phyloP scores from a whole-genome alignment of 2,797 vertebrate species.

The Gorsachius magnificus region DNA sequence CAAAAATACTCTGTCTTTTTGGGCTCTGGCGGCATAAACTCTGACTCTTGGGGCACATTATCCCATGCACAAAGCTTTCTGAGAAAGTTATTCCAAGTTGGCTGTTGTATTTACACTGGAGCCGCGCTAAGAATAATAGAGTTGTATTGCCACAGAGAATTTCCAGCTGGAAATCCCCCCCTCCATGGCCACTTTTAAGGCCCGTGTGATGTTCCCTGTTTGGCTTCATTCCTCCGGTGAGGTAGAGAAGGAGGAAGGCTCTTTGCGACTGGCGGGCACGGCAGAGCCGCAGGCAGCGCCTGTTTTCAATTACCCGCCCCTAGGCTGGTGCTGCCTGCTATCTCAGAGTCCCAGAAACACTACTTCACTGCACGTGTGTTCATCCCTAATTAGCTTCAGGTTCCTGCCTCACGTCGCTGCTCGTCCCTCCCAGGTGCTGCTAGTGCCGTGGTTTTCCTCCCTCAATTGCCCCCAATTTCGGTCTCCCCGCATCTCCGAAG shows the following conservation, averaged over 20 bases:
- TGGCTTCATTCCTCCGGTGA: accelerated
- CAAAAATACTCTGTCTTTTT: accelerated
- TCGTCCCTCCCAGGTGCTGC: background rate
- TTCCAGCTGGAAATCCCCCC: background rate
- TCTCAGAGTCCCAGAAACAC: background rate
- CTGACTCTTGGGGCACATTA: accelerated
- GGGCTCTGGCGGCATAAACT: accelerated
- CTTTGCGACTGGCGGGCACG: accelerated
- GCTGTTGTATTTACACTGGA: background rate
- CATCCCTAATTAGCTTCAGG: background rate
- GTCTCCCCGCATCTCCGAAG: background rate
- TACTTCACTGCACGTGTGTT: accelerated
- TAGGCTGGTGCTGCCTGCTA: accelerated
- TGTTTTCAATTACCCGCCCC: accelerated
- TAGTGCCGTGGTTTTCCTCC: background rate
- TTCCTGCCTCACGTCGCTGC: background rate
- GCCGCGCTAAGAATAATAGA: background rate
- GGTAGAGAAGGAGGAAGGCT: background rate
- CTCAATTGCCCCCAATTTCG: accelerated
- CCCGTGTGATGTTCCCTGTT: accelerated
- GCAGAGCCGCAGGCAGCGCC: background rate
- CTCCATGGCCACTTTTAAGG: accelerated
- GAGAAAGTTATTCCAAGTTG: background rate
- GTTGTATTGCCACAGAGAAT: background rate
- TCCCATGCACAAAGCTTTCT: background rate